phyloP scores from a whole-genome alignment of 2,888 invertebrate species.

The Schizotus pectinicornis region DNA sequence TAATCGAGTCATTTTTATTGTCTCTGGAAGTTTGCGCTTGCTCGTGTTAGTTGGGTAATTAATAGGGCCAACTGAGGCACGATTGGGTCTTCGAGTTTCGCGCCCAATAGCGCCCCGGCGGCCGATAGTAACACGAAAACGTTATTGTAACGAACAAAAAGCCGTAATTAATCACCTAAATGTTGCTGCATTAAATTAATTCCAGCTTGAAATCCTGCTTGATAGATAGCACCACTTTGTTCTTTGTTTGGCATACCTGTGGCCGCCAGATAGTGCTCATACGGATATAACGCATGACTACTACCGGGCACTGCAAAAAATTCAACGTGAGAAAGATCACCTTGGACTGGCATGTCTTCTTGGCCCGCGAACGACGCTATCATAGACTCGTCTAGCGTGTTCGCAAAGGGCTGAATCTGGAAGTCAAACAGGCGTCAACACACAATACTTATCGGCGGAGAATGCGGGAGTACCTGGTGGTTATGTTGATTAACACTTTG shows the following conservation, averaged over 20 bases:
- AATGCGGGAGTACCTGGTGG: slow-evolving; percentile 43
- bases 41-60: not conserved
- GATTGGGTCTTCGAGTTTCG: slow-evolving; percentile 1
- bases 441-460: not conserved
- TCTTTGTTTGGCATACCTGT: slow-evolving; percentile 49
- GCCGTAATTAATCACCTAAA: slow-evolving; percentile 41
- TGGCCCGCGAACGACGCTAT: slow-evolving; percentile 55
- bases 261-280: slow-evolving; percentile 60
- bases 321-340: slow-evolving; percentile 58
- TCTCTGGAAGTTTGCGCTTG: not conserved
- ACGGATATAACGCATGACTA: slow-evolving; percentile 53
- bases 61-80: not conserved
- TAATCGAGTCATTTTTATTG: too few species aligned
- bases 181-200: slow-evolving; percentile 56
- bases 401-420: slow-evolving; percentile 54
- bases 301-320: slow-evolving; percentile 58
- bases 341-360: slow-evolving; percentile 50
- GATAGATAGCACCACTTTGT: slow-evolving; percentile 51
- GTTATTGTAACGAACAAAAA: slow-evolving; percentile 6
- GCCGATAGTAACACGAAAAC: not conserved
- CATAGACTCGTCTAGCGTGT: slow-evolving; percentile 56
- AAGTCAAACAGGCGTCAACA: slow-evolving; percentile 16
- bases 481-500: slow-evolving; percentile 54
- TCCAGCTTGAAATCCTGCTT: slow-evolving; percentile 58
- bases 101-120: too few species aligned